Conservation (phyloP, 2,113 vertebrate species). For the Illadopsis cleaveri region DNA sequence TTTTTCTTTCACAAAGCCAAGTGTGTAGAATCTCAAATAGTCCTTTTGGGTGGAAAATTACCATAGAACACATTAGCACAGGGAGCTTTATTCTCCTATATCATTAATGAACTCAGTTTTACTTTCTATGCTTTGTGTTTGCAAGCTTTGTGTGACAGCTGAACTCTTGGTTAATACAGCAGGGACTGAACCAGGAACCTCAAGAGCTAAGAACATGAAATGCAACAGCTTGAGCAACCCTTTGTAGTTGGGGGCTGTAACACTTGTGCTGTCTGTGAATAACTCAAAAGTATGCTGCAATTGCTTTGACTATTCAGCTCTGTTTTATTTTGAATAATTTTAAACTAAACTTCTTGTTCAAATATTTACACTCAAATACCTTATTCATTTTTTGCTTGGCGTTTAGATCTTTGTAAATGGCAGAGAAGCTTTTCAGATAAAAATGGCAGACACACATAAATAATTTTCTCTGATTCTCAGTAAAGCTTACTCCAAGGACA, state of each 20-base stretch:
- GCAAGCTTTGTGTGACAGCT: neutral
- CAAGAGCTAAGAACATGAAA: neutral
- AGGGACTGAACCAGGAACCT: neutral
- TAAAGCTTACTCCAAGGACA: neutral
- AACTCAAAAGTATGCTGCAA: neutral
- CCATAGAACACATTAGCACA: neutral
- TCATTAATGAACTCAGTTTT: neutral
- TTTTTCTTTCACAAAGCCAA: neutral
- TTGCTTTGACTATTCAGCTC: neutral
- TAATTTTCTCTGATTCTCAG: neutral
- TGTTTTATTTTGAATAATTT: neutral
- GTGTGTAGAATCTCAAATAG: neutral
- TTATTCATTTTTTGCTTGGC: neutral
- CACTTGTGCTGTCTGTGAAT: neutral
- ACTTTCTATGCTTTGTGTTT: neutral
- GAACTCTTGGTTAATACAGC: neutral
- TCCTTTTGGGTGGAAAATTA: neutral
- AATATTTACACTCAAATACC: neutral
- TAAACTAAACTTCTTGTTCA: neutral
- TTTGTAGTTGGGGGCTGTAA: neutral
- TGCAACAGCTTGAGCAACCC: neutral
- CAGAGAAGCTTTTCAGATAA: neutral
- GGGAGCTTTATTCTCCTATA: neutral
- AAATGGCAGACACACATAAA: neutral
- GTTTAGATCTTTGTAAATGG: neutral